These are phyloP conservation scores for Sebastes variabilis DNA, from an alignment of 2,797 vertebrate genomes.

Conservation along the genomic window DNA sequence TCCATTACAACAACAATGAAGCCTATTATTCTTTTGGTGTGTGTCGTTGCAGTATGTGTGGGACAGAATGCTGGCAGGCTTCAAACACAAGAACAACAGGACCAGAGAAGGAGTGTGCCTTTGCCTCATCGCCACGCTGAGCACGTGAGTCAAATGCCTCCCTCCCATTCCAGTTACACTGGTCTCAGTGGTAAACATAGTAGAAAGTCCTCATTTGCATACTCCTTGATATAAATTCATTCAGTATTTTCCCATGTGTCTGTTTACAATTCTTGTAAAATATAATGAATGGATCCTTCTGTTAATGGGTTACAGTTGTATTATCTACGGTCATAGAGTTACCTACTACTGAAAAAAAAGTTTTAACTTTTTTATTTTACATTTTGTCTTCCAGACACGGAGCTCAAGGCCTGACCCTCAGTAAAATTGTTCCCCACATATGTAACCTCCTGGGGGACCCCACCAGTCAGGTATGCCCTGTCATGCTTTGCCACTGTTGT, in stretches of 20 bases:
- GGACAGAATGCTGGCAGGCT: constrained; percentile 97
- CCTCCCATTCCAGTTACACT: rapidly evolving
- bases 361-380: neutral
- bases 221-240: neutral
- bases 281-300: neutral
- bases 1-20: neutral
- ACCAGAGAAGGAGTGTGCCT: constrained; percentile 97
- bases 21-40: neutral
- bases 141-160: constrained; percentile 76
- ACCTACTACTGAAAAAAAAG: rapidly evolving
- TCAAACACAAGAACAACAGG: constrained; percentile 99
- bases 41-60: constrained; percentile 88
- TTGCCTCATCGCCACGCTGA: constrained; percentile 95
- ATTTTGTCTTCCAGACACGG: constrained; percentile 86
- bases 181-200: neutral
- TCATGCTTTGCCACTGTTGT: rapidly evolving
- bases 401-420: constrained; percentile 96
- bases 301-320: neutral
- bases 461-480: constrained; percentile 91
- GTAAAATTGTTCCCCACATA: constrained; percentile 99
- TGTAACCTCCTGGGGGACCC: constrained; percentile 98
- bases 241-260: neutral
- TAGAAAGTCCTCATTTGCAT: neutral
- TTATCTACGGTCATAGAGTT: neutral
- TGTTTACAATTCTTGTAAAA: neutral